Evolutionary conservation across 2,113 vertebrate species (phyloP).

Genomic region (Corythoichthys haematopterus): DNA sequence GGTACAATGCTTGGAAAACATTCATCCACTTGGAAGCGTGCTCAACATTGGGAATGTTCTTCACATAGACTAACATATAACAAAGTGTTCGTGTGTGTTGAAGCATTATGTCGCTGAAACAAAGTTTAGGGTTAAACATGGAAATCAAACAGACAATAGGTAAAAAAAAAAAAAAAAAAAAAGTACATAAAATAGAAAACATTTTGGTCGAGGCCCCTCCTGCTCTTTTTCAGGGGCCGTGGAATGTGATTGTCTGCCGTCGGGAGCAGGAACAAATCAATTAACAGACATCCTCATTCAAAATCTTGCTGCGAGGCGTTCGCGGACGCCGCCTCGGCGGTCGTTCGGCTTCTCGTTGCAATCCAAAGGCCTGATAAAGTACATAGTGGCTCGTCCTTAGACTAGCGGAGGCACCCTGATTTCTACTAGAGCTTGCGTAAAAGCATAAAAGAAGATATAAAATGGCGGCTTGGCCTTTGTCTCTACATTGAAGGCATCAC

Average conservation of each 20-base stretch:
- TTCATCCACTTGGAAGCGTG: neutral
- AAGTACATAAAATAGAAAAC: constrained; percentile 22
- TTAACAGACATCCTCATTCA: constrained; percentile 25
- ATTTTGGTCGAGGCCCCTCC: constrained; percentile 62
- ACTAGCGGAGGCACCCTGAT: constrained; percentile 39
- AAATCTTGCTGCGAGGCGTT: constrained; percentile 22
- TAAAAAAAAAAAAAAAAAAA: constrained; percentile 34
- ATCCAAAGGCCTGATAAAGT: constrained; percentile 54
- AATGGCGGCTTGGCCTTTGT: constrained; percentile 18
- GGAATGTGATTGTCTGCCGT: constrained; percentile 71
- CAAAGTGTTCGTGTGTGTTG: constrained; percentile 50
- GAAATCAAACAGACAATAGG: constrained; percentile 63
- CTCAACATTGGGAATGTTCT: neutral
- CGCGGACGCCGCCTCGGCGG: constrained; percentile 39
- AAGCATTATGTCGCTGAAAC: constrained; percentile 68
- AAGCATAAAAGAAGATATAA: constrained; percentile 27
- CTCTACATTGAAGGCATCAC: constrained; percentile 43
- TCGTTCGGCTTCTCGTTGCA: constrained; percentile 42
- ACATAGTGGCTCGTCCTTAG: constrained; percentile 51
- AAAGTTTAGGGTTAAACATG: constrained; percentile 70
- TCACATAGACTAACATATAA: neutral
- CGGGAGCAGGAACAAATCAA: constrained; percentile 41
- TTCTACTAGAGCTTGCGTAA: constrained; percentile 38
- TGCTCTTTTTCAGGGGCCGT: constrained; percentile 53
- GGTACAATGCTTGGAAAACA: constrained; percentile 76